These are phyloP conservation scores for Lagodon rhomboides DNA, from an alignment of 2,797 vertebrate species.

Conservation along the genomic window DNA sequence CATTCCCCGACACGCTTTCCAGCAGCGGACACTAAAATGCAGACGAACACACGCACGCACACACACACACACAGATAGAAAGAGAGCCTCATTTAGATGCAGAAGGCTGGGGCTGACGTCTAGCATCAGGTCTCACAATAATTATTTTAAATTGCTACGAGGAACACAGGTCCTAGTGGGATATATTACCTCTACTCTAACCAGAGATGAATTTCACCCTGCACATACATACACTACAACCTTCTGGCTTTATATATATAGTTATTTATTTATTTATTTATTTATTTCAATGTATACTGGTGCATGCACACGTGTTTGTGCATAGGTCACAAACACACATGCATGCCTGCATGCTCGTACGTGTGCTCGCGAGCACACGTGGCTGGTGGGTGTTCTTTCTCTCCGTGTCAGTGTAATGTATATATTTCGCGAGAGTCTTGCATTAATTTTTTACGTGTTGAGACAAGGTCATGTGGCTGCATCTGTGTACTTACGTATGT, in stretches of 20 bases:
- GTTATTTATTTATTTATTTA: conserved; percentile 30
- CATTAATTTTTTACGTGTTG: conserved; percentile 78
- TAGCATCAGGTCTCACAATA: conserved; percentile 97
- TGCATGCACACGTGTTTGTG: not conserved
- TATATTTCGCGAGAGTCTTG: conserved; percentile 71
- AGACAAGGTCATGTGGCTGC: conserved; percentile 68
- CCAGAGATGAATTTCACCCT: conserved; percentile 93
- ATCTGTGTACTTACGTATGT: conserved; percentile 60
- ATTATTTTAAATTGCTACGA: conserved; percentile 99
- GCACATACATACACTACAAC: conserved; percentile 84
- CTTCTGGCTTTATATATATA: conserved; percentile 51
- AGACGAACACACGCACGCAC: conserved; percentile 23
- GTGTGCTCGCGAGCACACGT: conserved; percentile 26
- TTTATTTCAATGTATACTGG: conserved; percentile 36
- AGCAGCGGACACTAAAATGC: conserved; percentile 45
- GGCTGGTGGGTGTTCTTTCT: conserved; percentile 38
- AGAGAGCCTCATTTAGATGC: conserved; percentile 91
- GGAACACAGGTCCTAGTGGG: conserved; percentile 94
- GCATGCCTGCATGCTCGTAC: not conserved
- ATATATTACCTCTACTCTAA: conserved; percentile 95
- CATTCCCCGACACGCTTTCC: conserved; percentile 45
- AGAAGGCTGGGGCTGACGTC: conserved; percentile 91
- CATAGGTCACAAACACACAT: conserved; percentile 17
- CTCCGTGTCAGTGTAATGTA: conserved; percentile 54
- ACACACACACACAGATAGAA: conserved; percentile 36